A percentile compares a stretch with the other conserved stretches of the same genome.
phyloP scores from a whole-genome alignment of 2,888 invertebrate species.

The Cantharis flavilabris region DNA sequence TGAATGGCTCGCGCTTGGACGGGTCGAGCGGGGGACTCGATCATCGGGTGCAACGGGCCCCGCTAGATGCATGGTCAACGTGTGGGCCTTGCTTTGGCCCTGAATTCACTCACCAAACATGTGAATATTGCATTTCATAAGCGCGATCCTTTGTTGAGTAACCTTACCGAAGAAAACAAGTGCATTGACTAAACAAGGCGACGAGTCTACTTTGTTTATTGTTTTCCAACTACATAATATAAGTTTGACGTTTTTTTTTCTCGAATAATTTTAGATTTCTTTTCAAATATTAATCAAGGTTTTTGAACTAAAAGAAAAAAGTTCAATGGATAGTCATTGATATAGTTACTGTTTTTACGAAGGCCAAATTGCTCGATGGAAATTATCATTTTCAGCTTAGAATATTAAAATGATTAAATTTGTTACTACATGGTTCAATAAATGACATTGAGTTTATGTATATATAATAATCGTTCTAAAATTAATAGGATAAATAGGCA shows the following conservation, averaged over 20 bases:
- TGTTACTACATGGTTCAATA: background rate
- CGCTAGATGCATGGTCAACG: conserved; percentile 37
- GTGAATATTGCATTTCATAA: conserved; percentile 35
- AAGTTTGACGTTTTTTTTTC: background rate
- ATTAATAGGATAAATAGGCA: background rate
- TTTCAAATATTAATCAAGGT: background rate
- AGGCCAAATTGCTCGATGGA: background rate
- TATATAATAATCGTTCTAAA: too few species aligned
- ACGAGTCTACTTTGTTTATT: conserved; percentile 12
- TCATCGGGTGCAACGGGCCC: conserved; percentile 37
- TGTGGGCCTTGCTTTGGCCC: conserved; percentile 39
- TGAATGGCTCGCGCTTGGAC: conserved; percentile 35
- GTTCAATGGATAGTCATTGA: background rate
- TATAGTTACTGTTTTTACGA: background rate
- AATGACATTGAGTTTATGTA: background rate
- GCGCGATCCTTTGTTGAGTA: conserved; percentile 33
- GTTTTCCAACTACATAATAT: conserved; percentile 3
- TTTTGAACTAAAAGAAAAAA: background rate
- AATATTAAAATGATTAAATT: background rate
- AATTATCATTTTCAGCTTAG: background rate
- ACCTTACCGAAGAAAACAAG: conserved; percentile 32
- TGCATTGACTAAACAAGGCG: conserved; percentile 1
- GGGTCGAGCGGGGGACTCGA: conserved; percentile 29
- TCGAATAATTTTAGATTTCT: background rate
- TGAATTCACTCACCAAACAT: conserved; percentile 35